Base-by-base conservation (phyloP, 64 coral and sea anemone genomes). In the Platygyra sinensis region DNA sequence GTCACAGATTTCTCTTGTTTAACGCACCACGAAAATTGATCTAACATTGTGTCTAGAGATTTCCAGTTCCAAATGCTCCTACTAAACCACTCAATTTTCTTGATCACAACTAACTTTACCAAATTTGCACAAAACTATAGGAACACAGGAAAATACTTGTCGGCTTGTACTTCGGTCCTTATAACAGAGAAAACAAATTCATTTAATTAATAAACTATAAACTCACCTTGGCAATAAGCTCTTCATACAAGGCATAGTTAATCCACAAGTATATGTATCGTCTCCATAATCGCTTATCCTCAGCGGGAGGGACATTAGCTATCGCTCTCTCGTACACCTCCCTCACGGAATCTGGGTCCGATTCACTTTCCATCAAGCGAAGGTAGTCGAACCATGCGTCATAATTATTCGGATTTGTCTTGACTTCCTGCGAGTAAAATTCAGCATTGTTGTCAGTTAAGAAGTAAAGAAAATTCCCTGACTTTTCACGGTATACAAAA, bases 361-460 rank as follows among this genome's bases (percentile, higher is more conserved):
- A 88, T 46, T 99, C 97, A 31, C 87, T 95, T 79, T 99, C 97
- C 72, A 99, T 87, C 25, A 98, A 52, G 36, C 93, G 94, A 19
- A 98, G 79, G 29, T 98, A 98, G 67, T 98, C 96, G 93, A 98
- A 98, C 96, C 96, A 98, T 15, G 96, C 93, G 77, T 98, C 96
- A 55, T 95, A 98, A 79, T 98, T 98, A n/a, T 88, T 98, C 17
- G 96, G 96, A 29, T 98, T 95, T 30, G 87, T 79, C 52, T 95
- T 99, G n/a, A 99, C 91, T 93, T 99, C 90, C 96, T 99, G 75
- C 9, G 80, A 87, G 63, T 13, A 60, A 62, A 16, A 17, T 57
- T 57, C 54, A 57, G 15, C 11, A 57, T 57, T 12, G 54, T 13
- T 57, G 54, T 57, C 54, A 57, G 54, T 16, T 16, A 57, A 15